Conservation (phyloP, 2,113 vertebrate species). For the Erythrolamprus reginae region DNA sequence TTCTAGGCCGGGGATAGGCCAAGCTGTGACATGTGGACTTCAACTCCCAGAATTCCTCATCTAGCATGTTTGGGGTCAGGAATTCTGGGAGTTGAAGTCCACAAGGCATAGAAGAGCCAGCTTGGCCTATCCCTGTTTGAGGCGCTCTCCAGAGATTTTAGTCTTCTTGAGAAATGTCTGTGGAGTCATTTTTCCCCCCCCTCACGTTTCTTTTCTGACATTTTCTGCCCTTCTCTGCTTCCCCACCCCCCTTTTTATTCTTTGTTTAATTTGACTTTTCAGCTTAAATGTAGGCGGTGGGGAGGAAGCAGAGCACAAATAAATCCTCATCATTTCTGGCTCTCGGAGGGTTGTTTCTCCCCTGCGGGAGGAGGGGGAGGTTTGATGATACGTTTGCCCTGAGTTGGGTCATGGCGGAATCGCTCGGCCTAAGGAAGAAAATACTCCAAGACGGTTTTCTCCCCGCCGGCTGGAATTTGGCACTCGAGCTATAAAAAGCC, state of each 20-base stretch:
- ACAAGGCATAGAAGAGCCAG: too few species aligned
- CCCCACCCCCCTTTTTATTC: not conserved
- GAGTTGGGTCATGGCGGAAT: not conserved
- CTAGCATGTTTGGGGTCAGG: too few species aligned
- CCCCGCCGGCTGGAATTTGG: slow-evolving; percentile 27
- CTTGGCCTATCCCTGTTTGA: too few species aligned
- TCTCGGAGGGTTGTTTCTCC: slow-evolving; percentile 23
- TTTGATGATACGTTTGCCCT: too few species aligned
- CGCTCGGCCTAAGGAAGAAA: slow-evolving; percentile 43
- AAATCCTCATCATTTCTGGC: slow-evolving; percentile 14
- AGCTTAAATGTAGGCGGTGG: slow-evolving; percentile 26
- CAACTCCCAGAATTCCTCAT: too few species aligned
- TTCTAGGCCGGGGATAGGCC: too few species aligned
- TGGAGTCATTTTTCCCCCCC: slow-evolving; percentile 23
- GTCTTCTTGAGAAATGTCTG: slow-evolving; percentile 39
- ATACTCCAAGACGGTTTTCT: slow-evolving; percentile 37
- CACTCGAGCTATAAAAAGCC: not conserved
- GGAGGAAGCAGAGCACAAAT: slow-evolving; percentile 16
- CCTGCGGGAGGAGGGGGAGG: too few species aligned
- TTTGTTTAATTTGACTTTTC: slow-evolving; percentile 8
- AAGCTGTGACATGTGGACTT: too few species aligned
- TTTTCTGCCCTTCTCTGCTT: not conserved
- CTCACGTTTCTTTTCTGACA: slow-evolving; percentile 10
- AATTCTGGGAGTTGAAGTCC: too few species aligned
- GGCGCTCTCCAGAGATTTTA: too few species aligned